Conservation (phyloP, 2,888 invertebrate species). For the Apamea monoglypha region DNA sequence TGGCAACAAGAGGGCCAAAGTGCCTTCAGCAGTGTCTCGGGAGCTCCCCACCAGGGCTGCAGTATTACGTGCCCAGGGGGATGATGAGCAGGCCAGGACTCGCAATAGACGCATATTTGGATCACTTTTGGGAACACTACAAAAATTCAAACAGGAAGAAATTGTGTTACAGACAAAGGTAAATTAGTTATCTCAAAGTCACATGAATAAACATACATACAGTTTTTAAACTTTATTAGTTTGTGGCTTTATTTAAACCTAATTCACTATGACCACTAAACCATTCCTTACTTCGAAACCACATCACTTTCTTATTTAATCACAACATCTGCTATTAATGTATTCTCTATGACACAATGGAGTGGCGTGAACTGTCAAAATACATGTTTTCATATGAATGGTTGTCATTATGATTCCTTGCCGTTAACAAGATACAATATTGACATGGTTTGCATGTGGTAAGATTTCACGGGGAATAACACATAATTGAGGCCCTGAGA, state of each 20-base stretch:
- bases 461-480: too few relatives aligned
- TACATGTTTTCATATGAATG: too few relatives aligned
- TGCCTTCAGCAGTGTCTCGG: constrained; percentile 94
- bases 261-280: too few relatives aligned
- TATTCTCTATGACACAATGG: too few relatives aligned
- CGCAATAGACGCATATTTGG: constrained; percentile 99
- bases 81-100: constrained; percentile 94
- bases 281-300: too few relatives aligned
- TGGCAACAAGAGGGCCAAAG: constrained; percentile 78
- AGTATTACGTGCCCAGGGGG: constrained; percentile 93
- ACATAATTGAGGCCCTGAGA: too few relatives aligned
- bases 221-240: neutral
- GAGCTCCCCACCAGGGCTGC: constrained; percentile 94
- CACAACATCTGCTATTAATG: too few relatives aligned
- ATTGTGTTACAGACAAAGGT: constrained; percentile 95
- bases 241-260: constrained; percentile 7
- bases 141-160: constrained; percentile 98
- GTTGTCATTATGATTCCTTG: too few relatives aligned
- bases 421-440: too few relatives aligned
- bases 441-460: too few relatives aligned
- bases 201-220: neutral
- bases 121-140: constrained; percentile 97
- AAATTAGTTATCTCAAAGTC: neutral
- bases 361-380: too few relatives aligned
- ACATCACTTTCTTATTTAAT: too few relatives aligned